Base-by-base conservation (phyloP, 2,888 invertebrate species). In the Meandrusa payeni region DNA sequence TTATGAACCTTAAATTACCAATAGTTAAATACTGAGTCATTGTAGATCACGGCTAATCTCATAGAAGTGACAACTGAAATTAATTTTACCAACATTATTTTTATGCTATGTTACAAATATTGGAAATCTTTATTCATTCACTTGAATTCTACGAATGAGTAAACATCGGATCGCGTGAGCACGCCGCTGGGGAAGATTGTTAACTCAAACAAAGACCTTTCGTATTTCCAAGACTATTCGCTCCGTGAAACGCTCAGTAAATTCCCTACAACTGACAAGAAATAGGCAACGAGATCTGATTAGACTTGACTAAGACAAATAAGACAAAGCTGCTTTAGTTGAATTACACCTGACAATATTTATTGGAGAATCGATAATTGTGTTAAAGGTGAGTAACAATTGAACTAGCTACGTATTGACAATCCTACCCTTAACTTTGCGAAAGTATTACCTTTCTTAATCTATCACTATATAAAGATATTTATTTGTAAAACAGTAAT, bases 121-220 rank as follows among this genome's bases (percentile, higher is more conserved):
- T 17, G 17, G n/a, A 29, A 15, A 29, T 17, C 7, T 29, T 29
- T 13, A 28, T n/a, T n/a, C 13, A 13, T 3, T 13, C 4, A 2
- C 3, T 28, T 22, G 34, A 41, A 41, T 27, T 15, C 17, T 5
- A 5, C 11, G 20, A 28, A 41, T 23, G 32, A 19, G 34, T 11
- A 22, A 41, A 20, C 20, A 28, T 34, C 23, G 13, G 17, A 34
- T 41, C 41, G 41, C 33, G 41, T 34, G 41, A 41, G 15, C 28
- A 22, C 2, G 17, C 27, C 15, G 27, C 20, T 7, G 20, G 12
- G 27, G 15, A 22, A 34, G 13, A 41, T 41, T 41, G 41, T 41
- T 41, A 34, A 28, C 33, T 34, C 26, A 33, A 41, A 41, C 41
- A 41, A 41, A 34, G 34, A 28, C 34, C 27, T 22, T 7, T 5